Percentiles rank a stretch among this genome's conserved stretches.
Conservation (phyloP, 1,140 invertebrate species). For the Vanessa atalanta region DNA sequence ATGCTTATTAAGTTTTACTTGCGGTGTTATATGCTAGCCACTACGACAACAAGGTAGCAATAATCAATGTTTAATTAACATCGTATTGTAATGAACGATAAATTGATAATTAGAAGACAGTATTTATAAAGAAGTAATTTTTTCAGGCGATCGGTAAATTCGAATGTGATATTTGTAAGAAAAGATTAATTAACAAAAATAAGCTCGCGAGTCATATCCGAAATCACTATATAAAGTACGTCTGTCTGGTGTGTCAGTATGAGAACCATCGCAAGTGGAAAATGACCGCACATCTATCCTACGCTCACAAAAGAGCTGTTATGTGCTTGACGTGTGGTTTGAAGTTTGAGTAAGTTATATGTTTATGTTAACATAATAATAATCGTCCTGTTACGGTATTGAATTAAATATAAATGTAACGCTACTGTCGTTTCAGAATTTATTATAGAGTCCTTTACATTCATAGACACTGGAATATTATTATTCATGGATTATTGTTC, state of each 20-base stretch:
- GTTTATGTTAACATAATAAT: background rate
- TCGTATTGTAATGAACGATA: too few relatives aligned
- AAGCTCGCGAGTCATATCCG: conserved; percentile 15
- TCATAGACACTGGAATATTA: too few relatives aligned
- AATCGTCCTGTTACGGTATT: too few relatives aligned
- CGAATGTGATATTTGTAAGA: conserved; percentile 33
- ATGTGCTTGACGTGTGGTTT: conserved; percentile 32
- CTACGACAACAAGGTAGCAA: too few relatives aligned
- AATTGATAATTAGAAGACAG: too few relatives aligned
- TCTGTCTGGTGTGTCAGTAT: conserved; percentile 27
- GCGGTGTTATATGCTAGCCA: too few relatives aligned
- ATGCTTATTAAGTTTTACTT: too few relatives aligned
- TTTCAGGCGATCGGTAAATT: conserved; percentile 27
- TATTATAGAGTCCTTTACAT: too few relatives aligned
- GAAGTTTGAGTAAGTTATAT: conserved; percentile 29
- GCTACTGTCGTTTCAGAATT: too few relatives aligned
- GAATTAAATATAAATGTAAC: too few relatives aligned
- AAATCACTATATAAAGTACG: conserved; percentile 27
- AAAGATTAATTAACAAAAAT: background rate
- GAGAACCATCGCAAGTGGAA: conserved; percentile 16
- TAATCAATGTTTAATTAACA: too few relatives aligned
- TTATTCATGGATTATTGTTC: too few relatives aligned
- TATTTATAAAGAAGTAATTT: background rate
- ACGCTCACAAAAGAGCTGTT: conserved; percentile 12
- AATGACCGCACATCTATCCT: conserved; percentile 21